Evolutionary conservation across 2,888 invertebrate species (phyloP), one percentile per base, ranked within the genome.

Genomic region (Aleiodes alternator): DNA sequence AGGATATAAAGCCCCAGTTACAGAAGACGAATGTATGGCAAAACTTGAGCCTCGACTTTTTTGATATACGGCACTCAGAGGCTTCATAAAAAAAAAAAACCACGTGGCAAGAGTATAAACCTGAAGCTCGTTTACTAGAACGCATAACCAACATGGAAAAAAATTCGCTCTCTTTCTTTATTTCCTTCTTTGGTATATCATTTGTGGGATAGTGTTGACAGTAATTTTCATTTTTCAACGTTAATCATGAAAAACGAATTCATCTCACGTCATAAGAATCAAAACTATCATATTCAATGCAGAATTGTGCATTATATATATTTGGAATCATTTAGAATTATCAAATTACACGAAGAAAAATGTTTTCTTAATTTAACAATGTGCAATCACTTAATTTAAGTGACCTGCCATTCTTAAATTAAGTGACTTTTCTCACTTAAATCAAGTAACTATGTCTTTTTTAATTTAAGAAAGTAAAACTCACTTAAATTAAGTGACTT

Each of bases 31-130:
- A 69, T 69, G 69, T 69, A 69, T 69, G 69, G 69, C 69, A 51
- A 69, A 69, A 69, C 69, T 69, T 69, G 69, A 69, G 69, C 69
- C 53, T 61, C 53, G 53, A 55, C 69, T 69, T 69, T 61, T 69
- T 69, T 69, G 69, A 69, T 55, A 69, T 69, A 69, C 69, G 69
- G 53, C 69, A 38, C 61, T 69, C 16, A 55, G 53, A 55, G 69
- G 55, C 14, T 53, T 69, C 69, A 69, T 69, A 69, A 69, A 68
- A 61, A 61, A 61, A 69, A 69, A 68, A 61, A 61, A 61, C 61
- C 61, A 61, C 61, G 43, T 61, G 73, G 57, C 70, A 38, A 56
- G 74, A 72, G 55, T 34, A 71, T 68, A 76, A 71, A 68, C 64
- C 69, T 70, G 55, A 66, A 53, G 68, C 71, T 68, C 57, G 72